Base-by-base conservation (phyloP, 2,888 invertebrate genomes). In the Mayetiola destructor region DNA sequence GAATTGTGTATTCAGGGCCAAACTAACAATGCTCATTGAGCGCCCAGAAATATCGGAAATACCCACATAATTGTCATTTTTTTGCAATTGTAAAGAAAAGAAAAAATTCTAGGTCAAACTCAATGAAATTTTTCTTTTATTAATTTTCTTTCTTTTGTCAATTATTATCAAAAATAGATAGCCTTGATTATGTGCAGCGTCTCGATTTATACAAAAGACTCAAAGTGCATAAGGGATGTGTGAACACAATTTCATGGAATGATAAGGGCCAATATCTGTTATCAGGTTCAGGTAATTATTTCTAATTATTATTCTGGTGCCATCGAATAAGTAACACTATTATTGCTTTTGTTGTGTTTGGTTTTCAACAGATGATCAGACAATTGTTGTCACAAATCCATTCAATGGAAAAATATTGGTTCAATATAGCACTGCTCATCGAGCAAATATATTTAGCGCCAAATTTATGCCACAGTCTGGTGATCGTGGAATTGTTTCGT, bases 321-420 rank as follows among this genome's bases (percentile, higher is more conserved):
- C 12, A 12, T 32, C 12, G 6, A 32, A 6, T 32, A 32, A 32
- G 12, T 32, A 32, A 9, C 32, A n/a, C 72, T 90, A 52, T 88
- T 88, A 30, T n/a, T n/a, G n/a, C n/a, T n/a, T n/a, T n/a, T n/a
- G n/a, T n/a, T n/a, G n/a, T n/a, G n/a, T 48, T 27, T 27, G 89
- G 88, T 3, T 87, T n/a, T n/a, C n/a, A n/a, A n/a, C 88, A 3
- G 90, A 90, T 73, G 89, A 90, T 73, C 86, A 85, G 65, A 80
- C 80, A 66, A 73, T 90, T 57, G 80, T 83, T 55, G 76, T 89
- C 36, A 81, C 85, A 12, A 77, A 87, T 71, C 82, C 81, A 20
- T 82, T 80, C 65, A 80, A 73, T 59, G 69, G 71, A 21, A 75
- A 84, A 77, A 77, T 82, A 30, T 66, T 81, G 59, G 74, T 77